Evolutionary conservation across 2,888 invertebrate genomes (phyloP), one percentile per base, ranked within the genome.

Genomic region (Muschampia plurimacula): DNA sequence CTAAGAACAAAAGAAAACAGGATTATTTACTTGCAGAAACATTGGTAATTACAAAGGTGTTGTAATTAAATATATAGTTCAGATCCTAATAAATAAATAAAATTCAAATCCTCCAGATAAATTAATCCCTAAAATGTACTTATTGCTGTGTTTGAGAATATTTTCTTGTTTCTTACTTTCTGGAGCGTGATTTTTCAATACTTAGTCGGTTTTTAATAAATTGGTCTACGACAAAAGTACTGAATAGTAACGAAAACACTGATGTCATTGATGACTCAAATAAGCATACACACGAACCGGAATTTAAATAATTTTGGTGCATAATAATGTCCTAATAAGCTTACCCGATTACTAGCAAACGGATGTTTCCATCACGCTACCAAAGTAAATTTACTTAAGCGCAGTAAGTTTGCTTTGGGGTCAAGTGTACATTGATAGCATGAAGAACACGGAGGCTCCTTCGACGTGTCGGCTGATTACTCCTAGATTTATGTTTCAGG

Each of bases 311-410:
- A 15, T 55, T 22, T 22, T 22, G 15, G 52, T 65, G n/a, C 15
- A 10, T 28, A 44, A 65, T 15, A 41, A 13, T 57, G 41, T n/a
- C 46, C n/a, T 67, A 44, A 28, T 41, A 22, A 55, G 55, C 39
- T 52, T 36, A 36, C 52, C 69, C 15, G 49, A 62, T 62, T 52
- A 62, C 9, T 2, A 7, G 10, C 3, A 49, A 52, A 9, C 28
- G 69, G 52, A 52, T 69, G 63, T 69, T 69, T 69, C 63, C 63
- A 63, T 49, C 69, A 62, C 69, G 62, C 55, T 62, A 5, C 62
- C 22, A 49, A 69, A 10, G 63, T 52, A 63, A 69, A 69, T 63
- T 63, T 69, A 55, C 52, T 41, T 41, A 52, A 52, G 69, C 62
- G 55, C 55, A 55, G 55, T 55, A 9, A 49, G 49, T 62, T 28